phyloP scores from a whole-genome alignment of 2,888 invertebrate species.

The Busseola fusca region DNA sequence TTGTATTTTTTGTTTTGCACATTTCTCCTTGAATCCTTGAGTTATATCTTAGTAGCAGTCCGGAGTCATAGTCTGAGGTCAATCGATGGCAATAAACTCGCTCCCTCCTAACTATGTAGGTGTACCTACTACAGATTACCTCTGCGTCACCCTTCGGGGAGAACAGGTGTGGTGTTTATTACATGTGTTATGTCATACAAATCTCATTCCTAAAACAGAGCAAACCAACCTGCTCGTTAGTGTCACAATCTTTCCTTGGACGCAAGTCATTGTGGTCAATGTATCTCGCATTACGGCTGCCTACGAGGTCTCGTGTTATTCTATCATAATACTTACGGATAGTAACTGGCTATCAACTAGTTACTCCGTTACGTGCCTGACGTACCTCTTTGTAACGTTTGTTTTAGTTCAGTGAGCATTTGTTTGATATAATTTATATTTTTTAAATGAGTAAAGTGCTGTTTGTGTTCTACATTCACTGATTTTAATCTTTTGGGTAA shows the following conservation, averaged over 20 bases:
- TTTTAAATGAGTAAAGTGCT: slow-evolving; percentile 5
- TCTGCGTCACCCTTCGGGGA: background rate
- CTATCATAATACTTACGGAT: slow-evolving; percentile 55
- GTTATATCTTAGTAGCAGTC: background rate
- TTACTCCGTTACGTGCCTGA: slow-evolving; percentile 39
- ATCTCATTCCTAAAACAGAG: slow-evolving; percentile 20
- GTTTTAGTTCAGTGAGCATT: slow-evolving; percentile 31
- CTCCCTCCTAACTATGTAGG: background rate
- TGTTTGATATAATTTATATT: background rate
- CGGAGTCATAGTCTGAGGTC: background rate
- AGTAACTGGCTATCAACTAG: slow-evolving; percentile 35
- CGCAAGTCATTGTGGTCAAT: slow-evolving; percentile 65
- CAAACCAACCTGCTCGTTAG: slow-evolving; percentile 23
- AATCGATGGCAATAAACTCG: background rate
- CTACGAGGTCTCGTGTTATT: slow-evolving; percentile 59
- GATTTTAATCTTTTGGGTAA: background rate
- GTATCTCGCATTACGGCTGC: slow-evolving; percentile 65
- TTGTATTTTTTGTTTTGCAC: background rate
- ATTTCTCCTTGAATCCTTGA: background rate
- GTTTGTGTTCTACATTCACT: background rate
- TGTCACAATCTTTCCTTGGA: slow-evolving; percentile 46
- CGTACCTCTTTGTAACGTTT: slow-evolving; percentile 19
- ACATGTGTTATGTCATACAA: background rate
- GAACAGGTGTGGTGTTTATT: background rate
- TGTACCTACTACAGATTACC: background rate